Evolutionary conservation across 2,113 vertebrate species (phyloP).

Genomic region (Epinephelus cyanopodus): DNA sequence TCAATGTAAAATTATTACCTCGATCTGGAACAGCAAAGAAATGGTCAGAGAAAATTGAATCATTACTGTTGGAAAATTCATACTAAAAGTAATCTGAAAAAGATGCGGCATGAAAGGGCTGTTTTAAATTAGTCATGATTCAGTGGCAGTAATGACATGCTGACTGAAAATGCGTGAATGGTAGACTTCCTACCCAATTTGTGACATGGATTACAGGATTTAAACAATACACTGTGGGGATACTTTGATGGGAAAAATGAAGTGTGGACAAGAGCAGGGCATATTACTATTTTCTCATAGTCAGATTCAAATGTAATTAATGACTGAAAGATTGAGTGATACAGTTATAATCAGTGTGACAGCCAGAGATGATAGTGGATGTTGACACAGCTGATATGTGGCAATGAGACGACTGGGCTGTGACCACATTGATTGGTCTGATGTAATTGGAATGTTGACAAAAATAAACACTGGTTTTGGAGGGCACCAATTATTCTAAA

Average conservation of each 20-base stretch:
- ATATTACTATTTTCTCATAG: slow-evolving; percentile 63
- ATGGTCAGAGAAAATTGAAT: slow-evolving; percentile 44
- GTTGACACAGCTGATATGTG: slow-evolving; percentile 79
- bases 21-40: slow-evolving; percentile 47
- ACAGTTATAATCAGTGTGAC: slow-evolving; percentile 76
- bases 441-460: slow-evolving; percentile 80
- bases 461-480: slow-evolving; percentile 77
- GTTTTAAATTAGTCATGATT: slow-evolving; percentile 44
- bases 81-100: slow-evolving; percentile 21
- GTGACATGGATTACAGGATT: slow-evolving; percentile 54
- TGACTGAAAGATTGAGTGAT: slow-evolving; percentile 71
- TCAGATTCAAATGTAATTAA: slow-evolving; percentile 69
- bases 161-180: slow-evolving; percentile 29
- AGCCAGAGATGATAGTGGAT: slow-evolving; percentile 71
- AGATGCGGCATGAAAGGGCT: slow-evolving; percentile 8
- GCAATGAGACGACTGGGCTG: slow-evolving; percentile 76
- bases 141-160: not conserved
- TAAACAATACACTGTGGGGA: slow-evolving; percentile 40
- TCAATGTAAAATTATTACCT: slow-evolving; percentile 55
- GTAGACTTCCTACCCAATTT: slow-evolving; percentile 53
- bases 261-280: slow-evolving; percentile 44
- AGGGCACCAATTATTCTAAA: slow-evolving; percentile 73
- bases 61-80: slow-evolving; percentile 34
- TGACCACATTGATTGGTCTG: slow-evolving; percentile 80
- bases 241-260: slow-evolving; percentile 44